These are phyloP conservation scores for Nephrocerus scutellatus DNA, from an alignment of 2,888 invertebrate species.

Conservation along the genomic window DNA sequence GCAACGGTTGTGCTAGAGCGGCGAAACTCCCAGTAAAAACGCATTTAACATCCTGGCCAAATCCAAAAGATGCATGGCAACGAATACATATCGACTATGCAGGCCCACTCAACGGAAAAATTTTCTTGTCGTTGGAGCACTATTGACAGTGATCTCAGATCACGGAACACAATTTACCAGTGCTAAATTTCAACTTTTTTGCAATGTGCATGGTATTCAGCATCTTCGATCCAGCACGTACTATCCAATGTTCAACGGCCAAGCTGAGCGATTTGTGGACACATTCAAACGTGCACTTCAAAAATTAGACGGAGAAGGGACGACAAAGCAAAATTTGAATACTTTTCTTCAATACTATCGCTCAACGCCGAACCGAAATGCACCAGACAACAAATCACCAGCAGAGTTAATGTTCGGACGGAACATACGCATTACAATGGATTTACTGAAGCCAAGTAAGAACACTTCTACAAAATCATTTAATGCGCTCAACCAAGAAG, in stretches of 20 bases:
- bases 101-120: too few species aligned
- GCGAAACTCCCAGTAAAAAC: too few species aligned
- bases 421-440: slow-evolving; percentile 16
- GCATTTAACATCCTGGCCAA: too few species aligned
- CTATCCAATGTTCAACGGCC: slow-evolving; percentile 22
- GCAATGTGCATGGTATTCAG: slow-evolving; percentile 9
- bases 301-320: slow-evolving; percentile 19
- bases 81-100: too few species aligned
- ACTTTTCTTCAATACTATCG: slow-evolving; percentile 20
- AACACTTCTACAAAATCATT: too few species aligned
- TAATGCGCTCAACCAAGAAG: slow-evolving; percentile 1
- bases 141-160: slow-evolving; percentile 14
- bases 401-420: slow-evolving; percentile 20
- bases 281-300: slow-evolving; percentile 21
- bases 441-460: slow-evolving; percentile 20
- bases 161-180: slow-evolving; percentile 15
- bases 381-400: slow-evolving; percentile 18
- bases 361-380: slow-evolving; percentile 21
- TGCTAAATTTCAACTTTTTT: slow-evolving; percentile 12
- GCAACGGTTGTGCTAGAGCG: too few species aligned
- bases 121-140: too few species aligned
- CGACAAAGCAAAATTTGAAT: slow-evolving; percentile 14
- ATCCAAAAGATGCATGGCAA: too few species aligned
- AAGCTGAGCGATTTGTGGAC: slow-evolving; percentile 24
- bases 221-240: slow-evolving; percentile 11